Evolutionary conservation across 1,140 invertebrate species (phyloP).

Genomic region (Polyergus mexicanus): DNA sequence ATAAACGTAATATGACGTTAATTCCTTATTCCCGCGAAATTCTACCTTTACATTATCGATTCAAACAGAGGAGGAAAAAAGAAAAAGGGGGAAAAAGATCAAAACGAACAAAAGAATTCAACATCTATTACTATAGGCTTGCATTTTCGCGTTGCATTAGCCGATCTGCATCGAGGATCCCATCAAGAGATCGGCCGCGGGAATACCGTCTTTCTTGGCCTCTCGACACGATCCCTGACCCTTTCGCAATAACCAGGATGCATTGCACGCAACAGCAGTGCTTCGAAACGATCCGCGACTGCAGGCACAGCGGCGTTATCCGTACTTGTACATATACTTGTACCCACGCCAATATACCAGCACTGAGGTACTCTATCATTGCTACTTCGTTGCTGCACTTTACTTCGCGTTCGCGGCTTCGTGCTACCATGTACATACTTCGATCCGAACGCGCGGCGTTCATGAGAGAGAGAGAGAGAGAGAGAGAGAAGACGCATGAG

Average conservation of each 20-base stretch:
- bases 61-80: constrained; percentile 3
- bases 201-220: constrained; percentile 62
- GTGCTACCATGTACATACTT: constrained; percentile 32
- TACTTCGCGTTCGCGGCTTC: constrained; percentile 46
- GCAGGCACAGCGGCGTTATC: constrained; percentile 53
- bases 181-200: constrained; percentile 67
- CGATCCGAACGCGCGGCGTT: not conserved
- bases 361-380: constrained; percentile 58
- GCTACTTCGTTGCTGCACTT: constrained; percentile 58
- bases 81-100: not conserved
- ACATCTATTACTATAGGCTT: constrained; percentile 41
- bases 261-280: constrained; percentile 66
- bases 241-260: constrained; percentile 64
- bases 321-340: constrained; percentile 44
- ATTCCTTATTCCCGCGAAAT: not conserved
- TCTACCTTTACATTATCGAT: not conserved
- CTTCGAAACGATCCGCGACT: constrained; percentile 59
- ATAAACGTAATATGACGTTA: not conserved
- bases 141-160: constrained; percentile 67
- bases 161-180: constrained; percentile 74
- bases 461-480: constrained; percentile 45
- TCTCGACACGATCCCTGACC: constrained; percentile 71
- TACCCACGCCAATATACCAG: constrained; percentile 48
- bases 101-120: constrained; percentile 17
- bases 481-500: constrained; percentile 35